Evolutionary conservation across 2,888 invertebrate genomes (phyloP), one percentile per base, ranked within the genome.

Genomic region (Nomada hirtipes): DNA sequence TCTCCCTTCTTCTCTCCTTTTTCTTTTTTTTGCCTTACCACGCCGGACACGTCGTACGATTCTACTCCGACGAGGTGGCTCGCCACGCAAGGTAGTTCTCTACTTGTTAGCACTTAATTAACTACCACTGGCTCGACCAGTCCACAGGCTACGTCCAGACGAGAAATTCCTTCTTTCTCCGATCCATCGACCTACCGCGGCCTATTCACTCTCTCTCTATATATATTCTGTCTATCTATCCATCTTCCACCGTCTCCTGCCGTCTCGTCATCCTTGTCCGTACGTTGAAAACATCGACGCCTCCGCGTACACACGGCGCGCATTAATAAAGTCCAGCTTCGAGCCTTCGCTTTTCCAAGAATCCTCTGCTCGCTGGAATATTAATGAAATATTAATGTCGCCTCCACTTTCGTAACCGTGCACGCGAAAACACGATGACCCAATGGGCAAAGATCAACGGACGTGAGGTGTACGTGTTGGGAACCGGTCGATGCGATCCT

Each of bases 61-160:
- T 85, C 87, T 87, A 85, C 78, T 76, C 63, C 60, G 85, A 76
- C 87, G 74, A 11, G 70, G 79, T 74, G 85, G 86, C 85, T 88
- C 84, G 84, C 88, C 73, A 47, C 65, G 80, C 82, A 76, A 82
- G 83, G 89, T 85, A 87, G 88, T 89, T 90, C 90, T 90, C 91
- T 90, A 85, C 92, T 92, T 92, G 92, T 92, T 92, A 92, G 92
- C 92, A 92, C 92, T 92, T 91, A 92, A 92, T 92, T 92, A 92
- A 91, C 91, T 90, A 89, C 88, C 89, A 88, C 88, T 88, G 89
- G 87, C 88, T 86, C 79, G 86, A 88, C 86, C 84, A 82, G 86
- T 86, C 86, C 36, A 36, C 36, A 4, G 72, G 83, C 83, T 87
- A 84, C 86, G 89, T 88, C 84, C 90, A 87, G 89, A 90, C 89